Conservation (phyloP, 2,888 invertebrate genomes). For the Pristionchus arcanus region DNA sequence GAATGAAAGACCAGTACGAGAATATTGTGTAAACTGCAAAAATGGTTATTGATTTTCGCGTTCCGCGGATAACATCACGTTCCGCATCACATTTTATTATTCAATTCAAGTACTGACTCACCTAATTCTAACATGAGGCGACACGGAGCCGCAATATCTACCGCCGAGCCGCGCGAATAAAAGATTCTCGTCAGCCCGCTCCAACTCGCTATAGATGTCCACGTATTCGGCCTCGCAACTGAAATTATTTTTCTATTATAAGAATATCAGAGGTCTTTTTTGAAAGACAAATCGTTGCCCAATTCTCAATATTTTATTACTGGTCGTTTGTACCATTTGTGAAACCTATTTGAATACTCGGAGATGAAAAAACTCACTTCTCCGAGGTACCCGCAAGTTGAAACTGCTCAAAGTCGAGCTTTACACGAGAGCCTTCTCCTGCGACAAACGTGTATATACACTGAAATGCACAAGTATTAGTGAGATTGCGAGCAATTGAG, state of each 20-base stretch:
- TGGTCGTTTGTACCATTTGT: neutral
- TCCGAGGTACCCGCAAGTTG: slow-evolving; percentile 81
- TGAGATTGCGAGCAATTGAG: neutral
- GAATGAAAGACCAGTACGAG: slow-evolving; percentile 81
- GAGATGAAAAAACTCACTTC: slow-evolving; percentile 75
- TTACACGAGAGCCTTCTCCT: slow-evolving; percentile 80
- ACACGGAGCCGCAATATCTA: slow-evolving; percentile 81
- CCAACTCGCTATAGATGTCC: slow-evolving; percentile 81
- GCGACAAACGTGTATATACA: slow-evolving; percentile 81
- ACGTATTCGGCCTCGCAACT: slow-evolving; percentile 82
- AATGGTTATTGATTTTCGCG: neutral
- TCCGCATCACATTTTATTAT: neutral
- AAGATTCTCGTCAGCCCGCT: slow-evolving; percentile 78
- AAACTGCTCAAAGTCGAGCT: slow-evolving; percentile 80
- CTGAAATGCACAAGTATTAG: slow-evolving; percentile 66
- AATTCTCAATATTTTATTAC: neutral
- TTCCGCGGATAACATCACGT: neutral
- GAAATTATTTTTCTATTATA: too few relatives aligned
- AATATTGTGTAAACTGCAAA: slow-evolving; percentile 79
- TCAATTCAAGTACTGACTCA: slow-evolving; percentile 5
- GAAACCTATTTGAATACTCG: neutral
- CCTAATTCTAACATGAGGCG: slow-evolving; percentile 80
- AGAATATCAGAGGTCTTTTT: too few relatives aligned
- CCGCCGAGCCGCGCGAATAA: slow-evolving; percentile 80
- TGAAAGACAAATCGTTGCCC: neutral